Evolutionary conservation across 2,888 invertebrate species (phyloP).

Genomic region (Troides aeacus): DNA sequence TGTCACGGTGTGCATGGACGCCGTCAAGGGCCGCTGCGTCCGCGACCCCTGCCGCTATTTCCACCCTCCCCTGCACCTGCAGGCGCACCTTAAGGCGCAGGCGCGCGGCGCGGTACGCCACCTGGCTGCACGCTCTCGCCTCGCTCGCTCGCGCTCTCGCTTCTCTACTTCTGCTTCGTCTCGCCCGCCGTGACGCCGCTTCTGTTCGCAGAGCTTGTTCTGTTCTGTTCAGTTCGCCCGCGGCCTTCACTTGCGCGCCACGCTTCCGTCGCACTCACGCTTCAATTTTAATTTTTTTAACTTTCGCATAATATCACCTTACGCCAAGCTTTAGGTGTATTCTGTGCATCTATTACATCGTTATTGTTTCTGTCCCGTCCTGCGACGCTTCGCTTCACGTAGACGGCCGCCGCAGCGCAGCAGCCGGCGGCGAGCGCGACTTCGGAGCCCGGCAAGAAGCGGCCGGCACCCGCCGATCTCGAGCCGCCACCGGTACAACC

Average conservation of each 20-base stretch:
- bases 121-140: slow-evolving; percentile 79
- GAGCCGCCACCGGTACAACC: slow-evolving; percentile 93
- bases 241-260: slow-evolving; percentile 69
- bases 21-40: slow-evolving; percentile 99
- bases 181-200: slow-evolving; percentile 77
- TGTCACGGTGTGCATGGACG: slow-evolving; percentile 99
- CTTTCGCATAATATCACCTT: slow-evolving; percentile 79
- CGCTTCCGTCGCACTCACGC: slow-evolving; percentile 81
- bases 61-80: slow-evolving; percentile 99
- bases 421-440: slow-evolving; percentile 84
- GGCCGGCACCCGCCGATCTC: slow-evolving; percentile 85
- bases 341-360: slow-evolving; percentile 80
- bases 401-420: slow-evolving; percentile 79
- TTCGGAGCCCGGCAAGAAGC: slow-evolving; percentile 95
- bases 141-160: slow-evolving; percentile 61
- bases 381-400: slow-evolving; percentile 80
- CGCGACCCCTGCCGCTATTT: slow-evolving; percentile 99
- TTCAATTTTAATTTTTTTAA: slow-evolving; percentile 75
- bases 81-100: slow-evolving; percentile 99
- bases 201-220: slow-evolving; percentile 75
- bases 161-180: slow-evolving; percentile 76
- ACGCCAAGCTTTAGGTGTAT: slow-evolving; percentile 79
- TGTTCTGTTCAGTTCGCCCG: slow-evolving; percentile 61
- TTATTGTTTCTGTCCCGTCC: slow-evolving; percentile 80
- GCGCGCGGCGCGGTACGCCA: slow-evolving; percentile 95